Evolutionary conservation across 2,113 vertebrate species (phyloP), one percentile per base, ranked within the genome.

Genomic region (Trinectes maculatus): DNA sequence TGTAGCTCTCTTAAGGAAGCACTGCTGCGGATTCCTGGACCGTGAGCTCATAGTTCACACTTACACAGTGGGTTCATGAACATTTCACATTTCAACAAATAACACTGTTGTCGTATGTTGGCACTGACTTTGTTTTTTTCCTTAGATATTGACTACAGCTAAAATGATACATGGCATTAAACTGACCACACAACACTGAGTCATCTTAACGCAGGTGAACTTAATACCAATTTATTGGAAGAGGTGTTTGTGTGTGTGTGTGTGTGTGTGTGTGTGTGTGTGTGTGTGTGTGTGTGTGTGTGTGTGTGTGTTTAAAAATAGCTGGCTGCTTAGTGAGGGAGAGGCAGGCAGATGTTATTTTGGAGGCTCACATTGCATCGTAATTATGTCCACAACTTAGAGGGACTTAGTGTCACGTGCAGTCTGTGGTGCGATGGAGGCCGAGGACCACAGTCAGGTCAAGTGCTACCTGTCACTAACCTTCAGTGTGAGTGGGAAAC

Each of bases 41-140:
- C 15, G 63, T 90, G 86, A 88, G 85, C 83, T 88, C 90, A 91
- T 83, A 83, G 86, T 83, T 85, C 86, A 84, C 24, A 82, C 77
- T 83, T 70, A 77, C 74, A 71, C 61, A 37, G 22, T 54, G 21
- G n/a, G 64, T 70, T 71, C 71, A 63, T 48, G 49, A 62, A 61
- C 79, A 71, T 75, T 74, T 63, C 71, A 83, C 39, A 56, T 57
- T 52, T 72, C 49, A 67, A 61, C 52, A 40, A 60, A 56, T 40
- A 26, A 57, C 56, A 53, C 16, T 36, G 34, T 24, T 29, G 42
- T 63, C 56, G 65, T 62, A 31, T 37, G 64, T 24, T 13, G 46
- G 0, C 28, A n/a, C 24, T 43, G 28, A 39, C 4, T 60, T 13
- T 4, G n/a, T 21, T n/a, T n/a, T n/a, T n/a, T n/a, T n/a, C n/a